These are phyloP conservation scores for Oligia strigilis DNA, from an alignment of 2,888 invertebrate genomes.

Conservation along the genomic window DNA sequence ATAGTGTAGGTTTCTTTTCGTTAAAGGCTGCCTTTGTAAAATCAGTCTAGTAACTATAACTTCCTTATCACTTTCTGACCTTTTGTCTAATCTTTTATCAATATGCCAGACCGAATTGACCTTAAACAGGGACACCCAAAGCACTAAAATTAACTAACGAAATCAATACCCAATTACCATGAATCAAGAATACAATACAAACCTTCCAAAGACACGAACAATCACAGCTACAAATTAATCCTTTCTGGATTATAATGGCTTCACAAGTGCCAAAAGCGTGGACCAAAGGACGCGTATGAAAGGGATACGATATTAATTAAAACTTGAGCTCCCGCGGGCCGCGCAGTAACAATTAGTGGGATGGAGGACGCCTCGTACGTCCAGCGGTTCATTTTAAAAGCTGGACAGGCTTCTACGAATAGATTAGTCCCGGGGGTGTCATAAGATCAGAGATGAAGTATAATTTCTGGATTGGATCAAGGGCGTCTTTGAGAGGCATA, in stretches of 20 bases:
- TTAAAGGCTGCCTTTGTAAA: not conserved
- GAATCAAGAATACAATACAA: constrained; percentile 7
- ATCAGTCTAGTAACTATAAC: not conserved
- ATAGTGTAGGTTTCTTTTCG: too few relatives aligned
- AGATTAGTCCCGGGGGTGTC: constrained; percentile 56
- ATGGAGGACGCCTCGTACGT: constrained; percentile 47
- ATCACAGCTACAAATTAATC: constrained; percentile 49
- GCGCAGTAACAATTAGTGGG: constrained; percentile 65
- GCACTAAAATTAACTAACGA: not conserved
- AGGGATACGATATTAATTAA: constrained; percentile 68
- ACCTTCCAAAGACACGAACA: constrained; percentile 21
- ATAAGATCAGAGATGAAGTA: constrained; percentile 42
- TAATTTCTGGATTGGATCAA: constrained; percentile 33
- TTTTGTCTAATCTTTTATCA: not conserved
- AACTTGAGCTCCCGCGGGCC: constrained; percentile 61
- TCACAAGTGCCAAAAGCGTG: constrained; percentile 54
- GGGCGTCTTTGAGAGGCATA: not conserved
- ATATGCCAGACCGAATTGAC: not conserved
- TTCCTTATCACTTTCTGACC: too few relatives aligned
- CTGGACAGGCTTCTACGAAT: constrained; percentile 54
- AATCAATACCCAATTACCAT: constrained; percentile 8
- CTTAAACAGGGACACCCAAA: too few relatives aligned
- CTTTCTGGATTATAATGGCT: constrained; percentile 48
- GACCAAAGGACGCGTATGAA: constrained; percentile 56
- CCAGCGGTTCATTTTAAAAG: constrained; percentile 54